phyloP scores from a whole-genome alignment of 2,888 invertebrate genomes.

The Drosophila birchii region DNA sequence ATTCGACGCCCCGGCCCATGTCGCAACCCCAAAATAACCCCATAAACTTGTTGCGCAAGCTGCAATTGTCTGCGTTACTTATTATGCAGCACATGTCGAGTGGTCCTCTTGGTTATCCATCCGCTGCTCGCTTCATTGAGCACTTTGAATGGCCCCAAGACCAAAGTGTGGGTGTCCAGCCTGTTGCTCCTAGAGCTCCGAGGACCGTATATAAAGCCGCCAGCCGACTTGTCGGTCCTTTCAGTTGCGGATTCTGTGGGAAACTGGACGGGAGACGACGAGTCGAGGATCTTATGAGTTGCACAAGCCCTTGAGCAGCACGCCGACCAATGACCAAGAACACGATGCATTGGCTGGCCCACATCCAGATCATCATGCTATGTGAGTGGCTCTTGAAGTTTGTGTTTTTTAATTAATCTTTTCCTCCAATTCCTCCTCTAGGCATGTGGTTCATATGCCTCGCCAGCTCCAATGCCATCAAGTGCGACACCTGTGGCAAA shows the following conservation, averaged over 20 bases:
- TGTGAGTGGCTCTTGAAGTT: constrained; percentile 60
- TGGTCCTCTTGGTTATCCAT: constrained; percentile 45
- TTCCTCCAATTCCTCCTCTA: constrained; percentile 21
- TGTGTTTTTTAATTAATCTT: no score
- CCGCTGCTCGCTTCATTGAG: constrained; percentile 63
- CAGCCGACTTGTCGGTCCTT: constrained; percentile 47
- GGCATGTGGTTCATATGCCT: constrained; percentile 71
- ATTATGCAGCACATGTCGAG: constrained; percentile 74
- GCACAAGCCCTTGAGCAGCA: constrained; percentile 46
- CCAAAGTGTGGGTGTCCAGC: neutral
- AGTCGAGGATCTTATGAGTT: constrained; percentile 59
- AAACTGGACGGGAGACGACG: constrained; percentile 28
- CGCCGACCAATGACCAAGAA: constrained; percentile 32
- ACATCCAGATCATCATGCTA: constrained; percentile 64
- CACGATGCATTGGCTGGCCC: constrained; percentile 70
- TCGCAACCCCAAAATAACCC: constrained; percentile 48
- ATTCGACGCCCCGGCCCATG: constrained; percentile 37
- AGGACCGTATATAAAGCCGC: constrained; percentile 54
- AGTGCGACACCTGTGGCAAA: constrained; percentile 88
- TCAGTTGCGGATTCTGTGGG: constrained; percentile 56
- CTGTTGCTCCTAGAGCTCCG: neutral
- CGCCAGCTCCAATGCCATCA: constrained; percentile 80
- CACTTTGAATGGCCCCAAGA: constrained; percentile 61
- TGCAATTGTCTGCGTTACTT: constrained; percentile 72
- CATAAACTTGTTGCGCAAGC: constrained; percentile 76